A percentile compares a stretch with the other conserved stretches of the same genome.
Conservation (phyloP, 2,113 vertebrate genomes). For the Tenebrosternarchus preto region DNA sequence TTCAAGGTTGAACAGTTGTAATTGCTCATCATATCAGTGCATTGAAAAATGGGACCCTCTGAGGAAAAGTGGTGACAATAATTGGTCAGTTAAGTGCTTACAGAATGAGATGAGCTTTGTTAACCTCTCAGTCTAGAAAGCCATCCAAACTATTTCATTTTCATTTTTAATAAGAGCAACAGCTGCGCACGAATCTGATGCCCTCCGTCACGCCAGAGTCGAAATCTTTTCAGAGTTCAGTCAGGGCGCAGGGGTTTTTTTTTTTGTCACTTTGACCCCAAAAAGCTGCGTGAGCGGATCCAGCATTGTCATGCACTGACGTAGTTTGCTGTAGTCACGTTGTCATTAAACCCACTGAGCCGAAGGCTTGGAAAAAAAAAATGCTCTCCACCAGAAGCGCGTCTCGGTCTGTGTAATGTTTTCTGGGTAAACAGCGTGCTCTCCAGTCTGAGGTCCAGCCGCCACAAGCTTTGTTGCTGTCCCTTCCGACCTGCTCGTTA, state of each 20-base stretch:
- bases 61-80: slow-evolving; percentile 74
- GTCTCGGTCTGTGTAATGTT: not conserved
- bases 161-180: slow-evolving; percentile 22
- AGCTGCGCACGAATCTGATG: not conserved
- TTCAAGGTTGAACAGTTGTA: slow-evolving; percentile 81
- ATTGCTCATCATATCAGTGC: slow-evolving; percentile 79
- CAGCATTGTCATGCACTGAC: not conserved
- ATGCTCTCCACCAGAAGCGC: not conserved
- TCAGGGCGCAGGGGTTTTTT: no score
- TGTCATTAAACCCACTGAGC: not conserved
- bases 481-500: slow-evolving; percentile 13
- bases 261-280: slow-evolving; percentile 16
- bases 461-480: slow-evolving; percentile 1
- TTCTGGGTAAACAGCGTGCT: slow-evolving; percentile 1
- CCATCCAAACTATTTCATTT: slow-evolving; percentile 22
- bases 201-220: not conserved
- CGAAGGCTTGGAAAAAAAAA: not conserved
- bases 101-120: slow-evolving; percentile 52
- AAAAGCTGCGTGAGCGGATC: not conserved
- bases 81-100: slow-evolving; percentile 80
- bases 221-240: not conserved
- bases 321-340: not conserved
- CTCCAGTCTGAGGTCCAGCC: slow-evolving; percentile 1
- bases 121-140: not conserved
- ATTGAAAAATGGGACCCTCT: slow-evolving; percentile 77